phyloP scores from a whole-genome alignment of 1,140 invertebrate genomes.

The Drosophila parabipectinata region DNA sequence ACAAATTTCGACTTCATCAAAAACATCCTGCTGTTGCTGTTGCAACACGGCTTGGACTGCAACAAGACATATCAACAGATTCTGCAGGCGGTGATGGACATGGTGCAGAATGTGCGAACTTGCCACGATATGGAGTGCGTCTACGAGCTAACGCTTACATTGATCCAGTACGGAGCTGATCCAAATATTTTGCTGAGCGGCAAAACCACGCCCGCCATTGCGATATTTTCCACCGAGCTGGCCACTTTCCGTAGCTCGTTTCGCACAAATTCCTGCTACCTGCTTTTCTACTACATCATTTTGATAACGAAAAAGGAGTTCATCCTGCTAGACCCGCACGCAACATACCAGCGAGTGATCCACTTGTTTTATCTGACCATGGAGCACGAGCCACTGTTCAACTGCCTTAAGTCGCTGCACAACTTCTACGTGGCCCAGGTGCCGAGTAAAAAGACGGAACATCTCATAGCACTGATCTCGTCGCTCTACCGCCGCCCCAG shows the following conservation, averaged over 20 bases:
- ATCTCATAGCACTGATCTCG: slow-evolving; percentile 86
- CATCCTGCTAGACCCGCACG: slow-evolving; percentile 87
- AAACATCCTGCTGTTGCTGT: slow-evolving; percentile 88
- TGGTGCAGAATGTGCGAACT: slow-evolving; percentile 88
- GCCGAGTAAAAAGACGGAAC: slow-evolving; percentile 87
- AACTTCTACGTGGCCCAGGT: slow-evolving; percentile 88
- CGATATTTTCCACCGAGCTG: slow-evolving; percentile 82
- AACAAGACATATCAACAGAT: slow-evolving; percentile 88
- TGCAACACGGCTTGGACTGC: slow-evolving; percentile 89
- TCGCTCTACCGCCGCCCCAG: slow-evolving; percentile 87
- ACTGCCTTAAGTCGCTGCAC: slow-evolving; percentile 87
- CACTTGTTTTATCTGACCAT: slow-evolving; percentile 89
- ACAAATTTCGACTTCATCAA: slow-evolving; percentile 88
- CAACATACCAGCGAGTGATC: slow-evolving; percentile 87
- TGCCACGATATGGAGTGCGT: slow-evolving; percentile 88
- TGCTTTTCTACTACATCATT: slow-evolving; percentile 89
- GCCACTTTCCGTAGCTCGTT: slow-evolving; percentile 85
- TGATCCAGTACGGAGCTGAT: slow-evolving; percentile 88
- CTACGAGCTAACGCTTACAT: slow-evolving; percentile 88
- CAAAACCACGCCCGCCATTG: slow-evolving; percentile 81
- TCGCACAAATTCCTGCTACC: slow-evolving; percentile 87
- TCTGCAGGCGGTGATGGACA: slow-evolving; percentile 88
- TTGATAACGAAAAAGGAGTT: slow-evolving; percentile 88
- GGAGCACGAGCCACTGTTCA: slow-evolving; percentile 87
- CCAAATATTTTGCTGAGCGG: slow-evolving; percentile 86